phyloP scores from a whole-genome alignment of 2,113 vertebrate species.

The Apus apus region DNA sequence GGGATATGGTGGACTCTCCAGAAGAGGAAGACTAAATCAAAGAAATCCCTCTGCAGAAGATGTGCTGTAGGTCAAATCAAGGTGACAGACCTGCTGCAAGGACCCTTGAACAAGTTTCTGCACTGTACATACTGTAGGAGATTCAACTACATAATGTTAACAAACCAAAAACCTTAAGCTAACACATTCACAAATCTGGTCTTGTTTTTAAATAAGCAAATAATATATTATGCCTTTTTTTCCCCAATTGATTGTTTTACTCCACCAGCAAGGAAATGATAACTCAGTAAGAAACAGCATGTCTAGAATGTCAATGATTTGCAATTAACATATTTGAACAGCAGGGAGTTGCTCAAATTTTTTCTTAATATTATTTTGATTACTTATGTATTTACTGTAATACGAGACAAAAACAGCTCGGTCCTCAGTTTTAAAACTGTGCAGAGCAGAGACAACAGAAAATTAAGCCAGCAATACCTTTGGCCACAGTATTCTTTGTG shows the following conservation, averaged over 20 bases:
- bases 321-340: constrained; percentile 36
- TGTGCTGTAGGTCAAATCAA: not conserved
- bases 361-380: constrained; percentile 1
- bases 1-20: not conserved
- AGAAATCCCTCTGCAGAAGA: not conserved
- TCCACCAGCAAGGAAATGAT: not conserved
- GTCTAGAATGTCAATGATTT: not conserved
- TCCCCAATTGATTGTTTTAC: not conserved
- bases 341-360: not conserved
- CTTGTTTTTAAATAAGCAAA: not conserved
- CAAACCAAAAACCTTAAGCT: not conserved
- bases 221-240: not conserved
- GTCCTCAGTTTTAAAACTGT: not conserved
- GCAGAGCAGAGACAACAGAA: not conserved
- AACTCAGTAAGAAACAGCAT: not conserved
- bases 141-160: not conserved
- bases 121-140: rapidly evolving
- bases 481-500: not conserved
- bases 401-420: not conserved
- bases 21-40: not conserved
- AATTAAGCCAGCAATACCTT: not conserved
- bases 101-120: not conserved
- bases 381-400: constrained; percentile 17
- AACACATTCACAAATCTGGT: not conserved
- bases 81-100: not conserved